Evolutionary conservation across 2,797 vertebrate genomes (phyloP), one percentile per base, ranked within the genome.

Genomic region (Epinephelus coioides): DNA sequence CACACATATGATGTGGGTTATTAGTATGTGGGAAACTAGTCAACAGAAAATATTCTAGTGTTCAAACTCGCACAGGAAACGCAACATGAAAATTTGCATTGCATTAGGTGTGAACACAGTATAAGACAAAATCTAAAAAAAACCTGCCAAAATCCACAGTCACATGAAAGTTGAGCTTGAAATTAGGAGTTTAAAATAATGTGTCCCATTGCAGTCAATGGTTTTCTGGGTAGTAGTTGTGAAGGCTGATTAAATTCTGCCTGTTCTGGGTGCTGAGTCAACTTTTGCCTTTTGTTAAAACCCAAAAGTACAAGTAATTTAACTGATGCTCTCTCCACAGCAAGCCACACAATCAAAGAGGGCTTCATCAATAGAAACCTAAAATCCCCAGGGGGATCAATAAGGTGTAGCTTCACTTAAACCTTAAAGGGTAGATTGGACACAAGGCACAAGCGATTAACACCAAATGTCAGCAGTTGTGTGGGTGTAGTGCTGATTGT

Each of bases 391-490:
- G 51, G 50, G 21, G 71, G 50, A 79, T 72, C 63, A 65, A 63
- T 56, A 47, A 56, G n/a, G 6, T 59, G 55, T 12, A 62, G 17
- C 72, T 55, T 49, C 68, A 62, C 49, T 69, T 25, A 44, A 60
- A 30, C 47, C 69, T 55, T 46, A 30, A 56, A n/a, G 50, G 43
- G 7, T 7, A 34, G 47, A 72, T 19, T 63, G 55, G 51, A 61
- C 55, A 53, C 30, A 1, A 30, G 51, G 21, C 14, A 6, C 34
- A 0, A 25, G 62, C 4, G 17, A 84, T 76, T 69, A 65, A 69
- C 55, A 73, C 43, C 40, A 69, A 60, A 72, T 69, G 57, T 73
- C 82, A 69, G 59, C 49, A 59, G 30, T 40, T 71, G 43, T 61
- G 55, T 51, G 46, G 5, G 47, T 51, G n/a, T 46, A 3, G 19